phyloP scores from a whole-genome alignment of 2,113 vertebrate genomes.

The Aptenodytes forsteri region DNA sequence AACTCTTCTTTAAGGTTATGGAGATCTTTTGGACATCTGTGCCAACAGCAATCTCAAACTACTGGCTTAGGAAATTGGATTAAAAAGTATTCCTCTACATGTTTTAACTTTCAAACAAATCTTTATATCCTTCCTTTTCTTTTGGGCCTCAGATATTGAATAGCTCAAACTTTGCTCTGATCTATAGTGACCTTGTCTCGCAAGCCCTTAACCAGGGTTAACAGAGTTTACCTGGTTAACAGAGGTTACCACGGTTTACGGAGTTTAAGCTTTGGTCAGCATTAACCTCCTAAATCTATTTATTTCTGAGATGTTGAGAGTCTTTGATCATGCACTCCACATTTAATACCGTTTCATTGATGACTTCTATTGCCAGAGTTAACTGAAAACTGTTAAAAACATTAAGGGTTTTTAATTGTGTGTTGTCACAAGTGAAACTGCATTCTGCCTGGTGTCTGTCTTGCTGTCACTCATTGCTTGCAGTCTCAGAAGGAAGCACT shows the following conservation, averaged over 20 bases:
- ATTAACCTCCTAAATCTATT: neutral
- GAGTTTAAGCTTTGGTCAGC: neutral
- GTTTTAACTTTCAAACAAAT: neutral
- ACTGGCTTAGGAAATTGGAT: neutral
- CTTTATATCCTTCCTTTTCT: neutral
- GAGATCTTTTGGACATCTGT: neutral
- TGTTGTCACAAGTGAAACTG: neutral
- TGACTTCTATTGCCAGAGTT: neutral
- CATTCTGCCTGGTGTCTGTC: neutral
- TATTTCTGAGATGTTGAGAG: neutral
- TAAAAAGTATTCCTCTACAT: neutral
- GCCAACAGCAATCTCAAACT: neutral
- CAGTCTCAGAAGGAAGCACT: neutral
- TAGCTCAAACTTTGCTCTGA: neutral
- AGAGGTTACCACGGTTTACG: neutral
- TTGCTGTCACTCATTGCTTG: neutral
- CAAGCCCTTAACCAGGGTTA: neutral
- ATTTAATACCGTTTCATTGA: neutral
- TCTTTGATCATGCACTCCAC: neutral
- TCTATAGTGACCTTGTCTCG: neutral
- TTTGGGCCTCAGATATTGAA: neutral
- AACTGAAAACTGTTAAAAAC: neutral
- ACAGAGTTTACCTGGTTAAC: neutral
- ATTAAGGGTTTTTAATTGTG: neutral
- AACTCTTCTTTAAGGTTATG: neutral